phyloP scores from a whole-genome alignment of 2,113 vertebrate species.

The Caranx ignobilis region DNA sequence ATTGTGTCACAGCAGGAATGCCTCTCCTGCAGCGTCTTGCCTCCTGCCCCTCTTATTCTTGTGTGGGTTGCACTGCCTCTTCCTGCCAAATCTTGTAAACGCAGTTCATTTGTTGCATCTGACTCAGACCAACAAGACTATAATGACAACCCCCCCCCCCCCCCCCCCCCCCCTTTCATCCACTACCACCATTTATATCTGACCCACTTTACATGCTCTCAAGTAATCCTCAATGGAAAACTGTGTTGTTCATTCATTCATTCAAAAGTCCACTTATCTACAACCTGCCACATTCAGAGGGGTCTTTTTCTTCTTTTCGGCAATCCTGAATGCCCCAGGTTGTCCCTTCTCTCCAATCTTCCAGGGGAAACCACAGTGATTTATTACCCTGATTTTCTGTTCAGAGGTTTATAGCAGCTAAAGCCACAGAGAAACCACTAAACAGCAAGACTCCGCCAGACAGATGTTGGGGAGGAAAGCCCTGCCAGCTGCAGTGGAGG shows the following conservation, averaged over 20 bases:
- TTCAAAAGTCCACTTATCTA: slow-evolving; percentile 28
- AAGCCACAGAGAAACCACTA: slow-evolving; percentile 52
- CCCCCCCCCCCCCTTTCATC: not conserved
- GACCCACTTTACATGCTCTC: slow-evolving; percentile 48
- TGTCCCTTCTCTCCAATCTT: slow-evolving; percentile 22
- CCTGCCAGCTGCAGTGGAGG: slow-evolving; percentile 50
- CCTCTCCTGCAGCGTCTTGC: slow-evolving; percentile 73
- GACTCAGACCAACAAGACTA: slow-evolving; percentile 25
- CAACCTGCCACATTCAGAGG: not conserved
- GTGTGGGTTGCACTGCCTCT: slow-evolving; percentile 41
- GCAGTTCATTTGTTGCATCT: slow-evolving; percentile 27
- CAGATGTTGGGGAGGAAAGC: slow-evolving; percentile 69
- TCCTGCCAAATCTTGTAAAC: slow-evolving; percentile 43
- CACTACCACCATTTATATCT: slow-evolving; percentile 17
- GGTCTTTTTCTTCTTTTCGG: not conserved
- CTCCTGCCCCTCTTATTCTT: slow-evolving; percentile 55
- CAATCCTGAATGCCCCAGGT: slow-evolving; percentile 21
- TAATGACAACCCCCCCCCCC: not conserved
- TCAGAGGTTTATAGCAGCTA: slow-evolving; percentile 49
- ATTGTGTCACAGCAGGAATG: slow-evolving; percentile 68
- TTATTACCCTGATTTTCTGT: slow-evolving; percentile 39
- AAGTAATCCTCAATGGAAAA: slow-evolving; percentile 15
- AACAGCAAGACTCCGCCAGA: slow-evolving; percentile 44
- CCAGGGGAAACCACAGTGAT: slow-evolving; percentile 8
- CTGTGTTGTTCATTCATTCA: slow-evolving; percentile 5